Conservation (phyloP, 2,888 invertebrate species). For the Electrophaes corylata region DNA sequence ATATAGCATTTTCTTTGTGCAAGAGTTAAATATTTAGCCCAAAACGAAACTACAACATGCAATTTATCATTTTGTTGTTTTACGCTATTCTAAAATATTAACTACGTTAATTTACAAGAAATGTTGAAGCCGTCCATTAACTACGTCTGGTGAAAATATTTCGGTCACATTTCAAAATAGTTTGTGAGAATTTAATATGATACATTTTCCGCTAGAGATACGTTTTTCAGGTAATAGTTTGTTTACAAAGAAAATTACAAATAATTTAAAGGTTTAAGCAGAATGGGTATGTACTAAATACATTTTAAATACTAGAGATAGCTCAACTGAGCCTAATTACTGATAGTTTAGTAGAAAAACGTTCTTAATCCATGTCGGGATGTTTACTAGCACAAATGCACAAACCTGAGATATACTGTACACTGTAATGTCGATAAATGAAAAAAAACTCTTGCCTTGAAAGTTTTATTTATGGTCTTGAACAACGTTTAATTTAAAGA, state of each 20-base stretch:
- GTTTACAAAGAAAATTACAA: too few species aligned
- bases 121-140: conserved; percentile 56
- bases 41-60: conserved; percentile 28
- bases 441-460: background rate
- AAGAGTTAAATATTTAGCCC: background rate
- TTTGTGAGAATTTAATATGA: conserved; percentile 53
- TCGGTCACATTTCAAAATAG: conserved; percentile 65
- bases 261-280: too few species aligned
- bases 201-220: conserved; percentile 49
- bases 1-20: background rate
- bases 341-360: background rate
- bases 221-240: conserved; percentile 33
- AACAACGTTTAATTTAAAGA: background rate
- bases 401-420: background rate
- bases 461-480: background rate
- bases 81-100: conserved; percentile 37
- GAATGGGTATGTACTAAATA: too few species aligned
- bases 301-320: too few species aligned
- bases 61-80: conserved; percentile 37
- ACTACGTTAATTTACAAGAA: conserved; percentile 48
- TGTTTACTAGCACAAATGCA: background rate
- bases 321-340: too few species aligned
- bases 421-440: background rate
- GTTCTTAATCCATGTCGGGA: background rate
- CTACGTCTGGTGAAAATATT: conserved; percentile 62